Base-by-base conservation (phyloP, 2,888 invertebrate species). In the Caenorhabditis afra region DNA sequence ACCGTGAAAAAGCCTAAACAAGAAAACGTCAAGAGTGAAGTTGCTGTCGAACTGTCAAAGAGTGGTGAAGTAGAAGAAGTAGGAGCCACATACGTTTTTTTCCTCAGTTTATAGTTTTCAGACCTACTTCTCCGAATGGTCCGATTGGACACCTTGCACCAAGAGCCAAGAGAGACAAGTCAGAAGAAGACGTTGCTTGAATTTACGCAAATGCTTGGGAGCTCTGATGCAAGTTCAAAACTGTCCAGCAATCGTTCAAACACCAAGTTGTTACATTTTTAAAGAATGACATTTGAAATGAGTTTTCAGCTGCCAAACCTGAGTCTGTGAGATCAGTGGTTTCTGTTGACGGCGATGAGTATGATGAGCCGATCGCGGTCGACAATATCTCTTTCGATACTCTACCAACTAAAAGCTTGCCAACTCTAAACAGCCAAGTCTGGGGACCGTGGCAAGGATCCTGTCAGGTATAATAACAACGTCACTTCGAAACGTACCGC, bases 71-170 rank as follows among this genome's bases (percentile, higher is more conserved):
- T 39, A 39, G 61, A 66, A 41, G 66, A 77, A 53, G 59, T 64
- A 10, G 52, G 14, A 10, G 12, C 3, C 29, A 29, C 29, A 3
- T 7, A 29, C 7, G 29, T 29, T 29, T 29, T 1, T 58, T 58
- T 23, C 11, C 45, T 29, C n/a, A 52, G 14, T 23, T 16, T 45
- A 23, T 3, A 29, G 29, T 5, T 5, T 59, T 20, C 62, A 68
- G 62, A 78, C 74, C 8, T 88, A 83, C 71, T 90, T 89, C 82
- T 87, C 88, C 18, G 84, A 85, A 35, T 90, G 90, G 90, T 85
- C 84, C 8, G 84, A 87, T 23, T 90, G 90, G 90, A 87, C 88
- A 0, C 81, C 82, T 14, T 90, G 90, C 77, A 86, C 81, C 20
- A 83, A 82, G 55, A 82, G 84, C 20, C 87, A 89, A 41, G 90